Percentiles rank a stretch among this genome's conserved stretches.
Conservation (phyloP, 2,113 vertebrate species). For the Chlorodrepanis virens region DNA sequence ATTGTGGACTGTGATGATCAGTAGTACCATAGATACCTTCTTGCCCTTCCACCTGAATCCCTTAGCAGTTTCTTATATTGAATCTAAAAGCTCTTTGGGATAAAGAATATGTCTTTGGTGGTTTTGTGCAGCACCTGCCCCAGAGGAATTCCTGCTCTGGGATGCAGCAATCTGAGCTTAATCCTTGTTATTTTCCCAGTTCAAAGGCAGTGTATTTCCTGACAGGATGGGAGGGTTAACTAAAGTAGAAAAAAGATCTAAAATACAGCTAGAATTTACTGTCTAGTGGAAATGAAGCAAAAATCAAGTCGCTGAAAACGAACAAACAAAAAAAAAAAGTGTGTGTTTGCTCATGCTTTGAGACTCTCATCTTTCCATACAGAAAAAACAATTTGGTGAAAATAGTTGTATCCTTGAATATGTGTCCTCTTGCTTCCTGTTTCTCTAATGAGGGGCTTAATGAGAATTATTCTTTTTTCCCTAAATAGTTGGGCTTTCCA, state of each 20-base stretch:
- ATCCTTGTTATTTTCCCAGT: constrained; percentile 23
- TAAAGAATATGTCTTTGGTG: background rate
- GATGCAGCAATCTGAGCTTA: background rate
- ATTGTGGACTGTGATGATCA: background rate
- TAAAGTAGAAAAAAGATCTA: constrained; percentile 25
- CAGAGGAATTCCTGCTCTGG: background rate
- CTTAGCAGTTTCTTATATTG: background rate
- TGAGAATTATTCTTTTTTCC: background rate
- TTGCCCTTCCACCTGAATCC: background rate
- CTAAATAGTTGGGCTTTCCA: background rate
- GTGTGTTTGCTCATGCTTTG: background rate
- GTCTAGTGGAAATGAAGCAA: constrained; percentile 10
- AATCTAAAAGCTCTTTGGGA: background rate
- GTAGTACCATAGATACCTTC: background rate
- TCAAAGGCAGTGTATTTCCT: constrained; percentile 23
- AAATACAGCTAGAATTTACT: constrained; percentile 13
- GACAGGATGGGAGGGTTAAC: constrained; percentile 42
- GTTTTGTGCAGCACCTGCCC: background rate
- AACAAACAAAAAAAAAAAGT: background rate
- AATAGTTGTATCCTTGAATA: background rate
- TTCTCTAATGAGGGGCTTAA: background rate
- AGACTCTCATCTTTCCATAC: background rate
- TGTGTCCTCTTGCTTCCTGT: background rate
- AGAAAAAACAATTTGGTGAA: background rate
- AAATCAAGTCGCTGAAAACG: background rate